phyloP scores from a whole-genome alignment of 37 sponge, comb jelly and placozoan genomes.

The Crambe crambe region DNA sequence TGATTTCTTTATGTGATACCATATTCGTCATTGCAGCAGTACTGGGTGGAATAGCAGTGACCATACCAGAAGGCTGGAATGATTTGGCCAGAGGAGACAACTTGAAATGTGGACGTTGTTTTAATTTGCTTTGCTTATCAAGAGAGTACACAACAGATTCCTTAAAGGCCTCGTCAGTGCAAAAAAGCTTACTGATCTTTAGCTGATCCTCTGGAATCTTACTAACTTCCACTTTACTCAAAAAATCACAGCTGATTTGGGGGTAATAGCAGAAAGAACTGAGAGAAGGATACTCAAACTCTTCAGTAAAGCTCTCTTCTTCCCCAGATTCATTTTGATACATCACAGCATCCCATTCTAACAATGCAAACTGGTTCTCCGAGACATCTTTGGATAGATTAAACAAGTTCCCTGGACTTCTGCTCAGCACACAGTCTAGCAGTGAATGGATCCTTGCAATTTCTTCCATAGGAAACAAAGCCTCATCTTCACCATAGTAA shows the following conservation, averaged over 20 bases:
- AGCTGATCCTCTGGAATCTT: neutral
- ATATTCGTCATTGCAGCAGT: too few relatives aligned
- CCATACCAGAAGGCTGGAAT: constrained; percentile 5
- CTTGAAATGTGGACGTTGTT: neutral
- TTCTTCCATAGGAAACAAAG: constrained; percentile 9
- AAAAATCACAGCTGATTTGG: neutral
- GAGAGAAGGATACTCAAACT: neutral
- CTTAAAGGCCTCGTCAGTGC: neutral
- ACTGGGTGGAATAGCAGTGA: too few relatives aligned
- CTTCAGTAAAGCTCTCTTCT: neutral
- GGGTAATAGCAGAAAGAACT: constrained; percentile 6
- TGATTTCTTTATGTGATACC: too few relatives aligned
- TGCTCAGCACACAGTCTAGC: constrained; percentile 7
- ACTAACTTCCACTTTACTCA: neutral
- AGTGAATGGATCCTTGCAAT: neutral
- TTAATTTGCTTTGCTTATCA: too few relatives aligned
- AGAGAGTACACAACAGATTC: neutral
- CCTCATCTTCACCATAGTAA: neutral
- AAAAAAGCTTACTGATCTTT: neutral
- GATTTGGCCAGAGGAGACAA: constrained; percentile 26
- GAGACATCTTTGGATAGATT: neutral
- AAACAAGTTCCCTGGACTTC: neutral
- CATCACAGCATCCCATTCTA: neutral
- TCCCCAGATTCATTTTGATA: neutral
- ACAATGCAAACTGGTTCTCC: neutral